Conservation (phyloP, 2,888 invertebrate species). For the Selenia dentaria region DNA sequence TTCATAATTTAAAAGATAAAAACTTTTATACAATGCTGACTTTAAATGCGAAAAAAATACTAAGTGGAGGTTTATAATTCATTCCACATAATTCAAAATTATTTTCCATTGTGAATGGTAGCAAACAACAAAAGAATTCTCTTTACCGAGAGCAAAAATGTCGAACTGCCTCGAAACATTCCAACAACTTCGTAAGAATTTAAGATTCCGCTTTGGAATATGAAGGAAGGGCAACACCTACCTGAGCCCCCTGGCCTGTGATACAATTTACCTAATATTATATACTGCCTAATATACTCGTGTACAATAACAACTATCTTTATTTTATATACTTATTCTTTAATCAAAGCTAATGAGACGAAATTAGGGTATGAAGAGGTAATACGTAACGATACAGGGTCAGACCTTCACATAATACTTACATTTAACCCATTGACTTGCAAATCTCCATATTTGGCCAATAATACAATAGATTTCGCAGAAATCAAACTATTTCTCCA, state of each 20-base stretch:
- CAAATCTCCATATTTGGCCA: too few species aligned
- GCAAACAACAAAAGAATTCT: constrained; percentile 55
- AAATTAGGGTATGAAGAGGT: too few species aligned
- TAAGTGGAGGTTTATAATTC: constrained; percentile 25
- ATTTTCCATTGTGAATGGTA: constrained; percentile 46
- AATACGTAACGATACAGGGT: too few species aligned
- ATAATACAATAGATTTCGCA: too few species aligned
- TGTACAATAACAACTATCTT: too few species aligned
- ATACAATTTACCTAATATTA: constrained; percentile 9
- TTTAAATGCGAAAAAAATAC: constrained; percentile 12
- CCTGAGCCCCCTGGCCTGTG: constrained; percentile 22
- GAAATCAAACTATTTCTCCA: too few species aligned
- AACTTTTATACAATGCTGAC: constrained; percentile 13
- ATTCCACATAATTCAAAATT: constrained; percentile 39
- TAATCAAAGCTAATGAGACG: too few species aligned
- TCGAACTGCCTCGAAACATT: constrained; percentile 57
- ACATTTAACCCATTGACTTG: too few species aligned
- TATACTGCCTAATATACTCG: too few species aligned
- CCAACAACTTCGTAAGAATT: constrained; percentile 58
- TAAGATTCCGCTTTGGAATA: constrained; percentile 56
- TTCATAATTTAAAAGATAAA: constrained; percentile 10
- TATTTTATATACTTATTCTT: too few species aligned
- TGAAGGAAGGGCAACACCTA: constrained; percentile 36
- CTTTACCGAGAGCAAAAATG: constrained; percentile 55
- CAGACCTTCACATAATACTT: too few species aligned